Evolutionary conservation across 2,113 vertebrate species (phyloP), one percentile per base, ranked within the genome.

Genomic region (Corvus cornix): DNA sequence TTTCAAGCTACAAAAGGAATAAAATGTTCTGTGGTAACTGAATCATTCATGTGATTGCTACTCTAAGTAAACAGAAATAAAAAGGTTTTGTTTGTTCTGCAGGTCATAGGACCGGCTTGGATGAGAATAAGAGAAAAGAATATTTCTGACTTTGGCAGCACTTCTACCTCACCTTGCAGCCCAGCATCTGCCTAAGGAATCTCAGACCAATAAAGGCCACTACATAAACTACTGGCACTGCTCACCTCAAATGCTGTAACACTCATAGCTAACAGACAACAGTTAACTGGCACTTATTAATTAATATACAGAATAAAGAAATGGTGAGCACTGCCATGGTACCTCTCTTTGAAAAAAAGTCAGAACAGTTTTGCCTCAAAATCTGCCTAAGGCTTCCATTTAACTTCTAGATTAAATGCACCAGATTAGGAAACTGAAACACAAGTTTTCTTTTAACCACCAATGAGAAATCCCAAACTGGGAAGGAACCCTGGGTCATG

Each of bases 11-110:
- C 55, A 79, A 86, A 92, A 72, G 53, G 91, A 93, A 95, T 89
- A 93, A 95, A 94, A 56, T 76, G 64, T 94, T 88, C 89, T 53
- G 46, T 93, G 66, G 60, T 46, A 92, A 91, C 11, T 2, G 18
- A 94, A 62, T 86, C 68, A 72, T 88, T 94, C 95, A 93, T 55
- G 46, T 69, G 73, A 90, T 62, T 79, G 35, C 69, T 84, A n/a
- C 70, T 68, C 86, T 86, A 91, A 96, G 72, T 66, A 97, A 96
- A 64, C 43, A 93, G 89, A 89, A 90, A 17, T 49, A 90, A 89
- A 94, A 80, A 74, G 20, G 39, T 88, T 96, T 94, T 96, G 91
- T 95, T 97, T 92, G 35, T 49, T 95, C 52, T 83, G 76, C 49
- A 87, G 77, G 84, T 89, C 93, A 79, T 21, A 67, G 67, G 73